Conservation (phyloP, 2,113 vertebrate genomes). For the Neodon shergylaensis region DNA sequence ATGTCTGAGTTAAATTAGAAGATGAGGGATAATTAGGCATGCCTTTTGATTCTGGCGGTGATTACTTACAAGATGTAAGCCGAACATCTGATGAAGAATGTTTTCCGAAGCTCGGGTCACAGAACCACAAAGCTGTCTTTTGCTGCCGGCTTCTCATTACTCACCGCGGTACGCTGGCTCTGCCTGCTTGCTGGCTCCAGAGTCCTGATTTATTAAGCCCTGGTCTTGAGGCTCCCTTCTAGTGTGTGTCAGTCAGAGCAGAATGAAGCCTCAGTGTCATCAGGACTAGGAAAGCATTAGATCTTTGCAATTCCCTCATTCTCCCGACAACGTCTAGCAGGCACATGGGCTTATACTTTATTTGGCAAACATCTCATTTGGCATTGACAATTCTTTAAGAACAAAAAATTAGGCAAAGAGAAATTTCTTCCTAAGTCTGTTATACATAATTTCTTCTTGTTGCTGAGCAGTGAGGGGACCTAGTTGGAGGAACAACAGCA, state of each 20-base stretch:
- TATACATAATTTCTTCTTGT: conserved; percentile 11
- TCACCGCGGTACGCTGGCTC: background rate
- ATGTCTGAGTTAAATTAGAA: conserved; percentile 34
- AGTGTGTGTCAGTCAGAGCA: conserved; percentile 23
- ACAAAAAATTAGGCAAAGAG: conserved; percentile 26
- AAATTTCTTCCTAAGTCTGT: background rate
- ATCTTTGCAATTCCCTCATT: background rate
- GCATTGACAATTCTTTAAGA: conserved; percentile 45
- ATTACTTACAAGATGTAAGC: conserved; percentile 37
- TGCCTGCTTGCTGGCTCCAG: background rate
- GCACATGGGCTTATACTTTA: background rate
- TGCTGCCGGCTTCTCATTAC: background rate
- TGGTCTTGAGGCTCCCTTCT: conserved; percentile 34
- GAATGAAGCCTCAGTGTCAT: conserved; percentile 13
- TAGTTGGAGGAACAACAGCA: background rate
- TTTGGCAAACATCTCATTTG: conserved; percentile 17
- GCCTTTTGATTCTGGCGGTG: background rate
- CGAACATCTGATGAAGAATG: background rate
- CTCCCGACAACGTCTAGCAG: background rate
- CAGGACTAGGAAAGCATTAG: background rate
- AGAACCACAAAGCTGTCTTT: background rate
- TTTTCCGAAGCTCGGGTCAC: background rate
- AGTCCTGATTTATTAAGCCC: conserved; percentile 6
- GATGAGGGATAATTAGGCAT: background rate
- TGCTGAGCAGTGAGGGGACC: background rate